Percentiles rank a stretch among this genome's conserved stretches.
Evolutionary conservation across 2,113 vertebrate species (phyloP).

Genomic region (Hemichromis elongatus): DNA sequence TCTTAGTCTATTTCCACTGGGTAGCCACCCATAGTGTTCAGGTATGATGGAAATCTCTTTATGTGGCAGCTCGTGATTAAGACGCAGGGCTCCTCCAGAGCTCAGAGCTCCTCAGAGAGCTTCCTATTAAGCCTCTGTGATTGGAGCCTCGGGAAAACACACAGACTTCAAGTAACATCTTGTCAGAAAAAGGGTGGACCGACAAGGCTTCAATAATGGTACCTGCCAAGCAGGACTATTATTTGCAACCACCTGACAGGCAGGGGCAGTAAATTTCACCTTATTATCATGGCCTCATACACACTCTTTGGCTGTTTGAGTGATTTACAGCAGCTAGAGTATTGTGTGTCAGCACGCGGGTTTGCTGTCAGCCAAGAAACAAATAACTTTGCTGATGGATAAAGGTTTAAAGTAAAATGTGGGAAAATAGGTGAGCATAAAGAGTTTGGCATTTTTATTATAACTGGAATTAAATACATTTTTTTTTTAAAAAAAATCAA

Average conservation of each 20-base stretch:
- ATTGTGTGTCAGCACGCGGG: slow-evolving; percentile 20
- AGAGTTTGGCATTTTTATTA: not conserved
- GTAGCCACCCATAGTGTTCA: slow-evolving; percentile 56
- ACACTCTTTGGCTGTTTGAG: slow-evolving; percentile 3
- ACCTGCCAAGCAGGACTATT: slow-evolving; percentile 60
- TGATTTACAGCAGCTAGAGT: slow-evolving; percentile 43
- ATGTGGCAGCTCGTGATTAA: slow-evolving; percentile 56
- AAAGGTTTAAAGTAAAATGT: not conserved
- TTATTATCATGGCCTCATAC: slow-evolving; percentile 50
- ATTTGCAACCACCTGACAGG: slow-evolving; percentile 59
- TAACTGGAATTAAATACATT: not conserved
- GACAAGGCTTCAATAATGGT: slow-evolving; percentile 63
- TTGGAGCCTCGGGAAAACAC: slow-evolving; percentile 39
- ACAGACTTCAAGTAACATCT: slow-evolving; percentile 70
- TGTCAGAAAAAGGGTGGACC: slow-evolving; percentile 67
- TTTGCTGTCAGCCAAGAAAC: slow-evolving; percentile 20
- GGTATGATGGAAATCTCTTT: slow-evolving; percentile 37
- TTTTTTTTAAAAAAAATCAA: not conserved
- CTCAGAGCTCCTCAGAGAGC: not conserved
- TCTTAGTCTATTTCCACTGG: not conserved
- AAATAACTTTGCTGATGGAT: slow-evolving; percentile 27
- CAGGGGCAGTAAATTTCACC: slow-evolving; percentile 57
- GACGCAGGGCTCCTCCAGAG: slow-evolving; percentile 14
- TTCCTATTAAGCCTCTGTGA: slow-evolving; percentile 26
- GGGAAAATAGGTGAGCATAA: not conserved